phyloP scores from a whole-genome alignment of 2,888 invertebrate genomes.

The Helobdella robusta region DNA sequence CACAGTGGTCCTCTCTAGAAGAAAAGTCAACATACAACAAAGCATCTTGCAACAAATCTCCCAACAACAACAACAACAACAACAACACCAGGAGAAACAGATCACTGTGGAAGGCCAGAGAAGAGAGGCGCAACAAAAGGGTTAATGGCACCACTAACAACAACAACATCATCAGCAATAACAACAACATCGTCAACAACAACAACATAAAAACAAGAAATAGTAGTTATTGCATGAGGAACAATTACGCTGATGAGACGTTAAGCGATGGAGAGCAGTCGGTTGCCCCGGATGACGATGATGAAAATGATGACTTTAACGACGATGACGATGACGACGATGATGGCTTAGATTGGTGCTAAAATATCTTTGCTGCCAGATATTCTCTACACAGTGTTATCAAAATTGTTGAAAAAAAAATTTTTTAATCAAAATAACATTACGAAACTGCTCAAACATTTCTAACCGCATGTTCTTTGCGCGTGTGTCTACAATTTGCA shows the following conservation, averaged over 20 bases:
- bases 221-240: not conserved
- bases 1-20: slow-evolving; percentile 24
- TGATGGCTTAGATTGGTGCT: not conserved
- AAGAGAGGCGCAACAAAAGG: slow-evolving; percentile 20
- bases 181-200: too few species aligned
- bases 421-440: too few species aligned
- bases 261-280: not conserved
- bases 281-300: not conserved
- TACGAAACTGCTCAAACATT: too few species aligned
- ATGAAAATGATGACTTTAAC: not conserved
- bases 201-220: too few species aligned
- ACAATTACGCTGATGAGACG: not conserved
- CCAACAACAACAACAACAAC: not conserved
- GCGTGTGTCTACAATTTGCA: too few species aligned
- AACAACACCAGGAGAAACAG: not conserved
- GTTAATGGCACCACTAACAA: slow-evolving; percentile 6
- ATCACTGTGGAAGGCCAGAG: slow-evolving; percentile 19
- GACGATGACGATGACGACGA: not conserved
- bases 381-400: too few species aligned
- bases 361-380: too few species aligned
- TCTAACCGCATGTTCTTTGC: too few species aligned
- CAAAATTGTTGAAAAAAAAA: too few species aligned
- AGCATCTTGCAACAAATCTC: too few species aligned
- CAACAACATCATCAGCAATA: too few species aligned
- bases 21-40: slow-evolving; percentile 10